Conservation (phyloP, 2,797 vertebrate species). For the Tapera naevia region DNA sequence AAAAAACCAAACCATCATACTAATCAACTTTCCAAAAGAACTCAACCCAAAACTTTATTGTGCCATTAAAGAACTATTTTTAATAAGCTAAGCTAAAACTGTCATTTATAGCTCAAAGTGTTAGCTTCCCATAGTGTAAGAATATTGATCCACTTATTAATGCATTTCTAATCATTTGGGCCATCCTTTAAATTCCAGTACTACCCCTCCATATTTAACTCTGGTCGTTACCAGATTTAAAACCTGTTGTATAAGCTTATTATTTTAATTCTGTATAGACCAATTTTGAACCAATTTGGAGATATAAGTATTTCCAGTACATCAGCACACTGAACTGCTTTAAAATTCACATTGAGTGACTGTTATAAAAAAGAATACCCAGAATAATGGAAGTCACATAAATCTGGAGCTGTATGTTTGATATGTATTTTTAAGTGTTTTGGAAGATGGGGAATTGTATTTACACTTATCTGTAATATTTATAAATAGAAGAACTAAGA, state of each 20-base stretch:
- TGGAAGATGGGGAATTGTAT: not conserved
- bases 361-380: not conserved
- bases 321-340: not conserved
- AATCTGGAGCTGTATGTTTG: not conserved
- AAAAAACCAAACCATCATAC: not conserved
- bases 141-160: not conserved
- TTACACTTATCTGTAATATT: not conserved
- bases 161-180: not conserved
- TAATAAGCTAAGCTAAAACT: not conserved
- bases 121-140: not conserved
- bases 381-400: not conserved
- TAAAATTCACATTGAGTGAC: not conserved
- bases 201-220: not conserved
- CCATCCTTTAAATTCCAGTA: not conserved
- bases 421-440: not conserved
- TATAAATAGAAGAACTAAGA: not conserved
- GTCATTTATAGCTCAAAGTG: not conserved
- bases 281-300: not conserved
- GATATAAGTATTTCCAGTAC: not conserved
- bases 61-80: not conserved
- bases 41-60: not conserved
- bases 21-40: not conserved
- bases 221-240: not conserved
- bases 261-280: not conserved
- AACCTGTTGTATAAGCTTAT: not conserved